These are phyloP conservation scores for Lacerta viridis DNA, from an alignment of 2,797 vertebrate genomes.

Conservation along the genomic window DNA sequence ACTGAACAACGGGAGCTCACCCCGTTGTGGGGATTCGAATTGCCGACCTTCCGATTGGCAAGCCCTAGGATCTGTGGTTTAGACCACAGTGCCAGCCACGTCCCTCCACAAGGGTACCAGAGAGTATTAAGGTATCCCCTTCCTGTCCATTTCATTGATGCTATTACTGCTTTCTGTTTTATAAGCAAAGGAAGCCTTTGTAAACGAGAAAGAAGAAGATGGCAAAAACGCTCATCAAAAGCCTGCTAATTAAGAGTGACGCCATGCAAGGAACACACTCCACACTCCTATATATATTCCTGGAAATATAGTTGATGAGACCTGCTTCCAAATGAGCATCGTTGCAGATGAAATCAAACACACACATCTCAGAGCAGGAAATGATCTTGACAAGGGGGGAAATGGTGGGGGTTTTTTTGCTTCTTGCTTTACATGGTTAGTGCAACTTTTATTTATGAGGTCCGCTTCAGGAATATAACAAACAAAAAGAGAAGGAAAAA, in stretches of 20 bases:
- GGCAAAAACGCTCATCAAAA: neutral
- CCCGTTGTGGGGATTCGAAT: no score
- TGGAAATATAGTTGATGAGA: neutral
- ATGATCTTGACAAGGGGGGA: conserved; percentile 45
- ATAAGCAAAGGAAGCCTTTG: neutral
- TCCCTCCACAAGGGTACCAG: no score
- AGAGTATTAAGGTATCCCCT: no score
- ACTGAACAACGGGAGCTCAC: no score
- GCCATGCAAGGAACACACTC: no score
- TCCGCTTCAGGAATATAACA: conserved; percentile 68
- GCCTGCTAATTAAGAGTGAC: neutral
- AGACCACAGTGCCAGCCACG: no score
- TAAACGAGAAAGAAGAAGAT: neutral
- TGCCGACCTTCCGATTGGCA: no score
- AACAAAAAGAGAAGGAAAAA: conserved; percentile 31
- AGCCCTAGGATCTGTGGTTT: no score
- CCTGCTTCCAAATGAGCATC: neutral
- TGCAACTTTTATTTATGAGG: conserved; percentile 80
- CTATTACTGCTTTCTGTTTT: neutral
- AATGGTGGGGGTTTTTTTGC: conserved; percentile 48
- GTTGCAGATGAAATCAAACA: neutral
- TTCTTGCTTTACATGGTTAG: conserved; percentile 64
- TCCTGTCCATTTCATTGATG: neutral
- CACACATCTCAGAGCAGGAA: no score
- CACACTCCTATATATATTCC: neutral